phyloP scores from a whole-genome alignment of 2,797 vertebrate species.

The Sarcoramphus papa region DNA sequence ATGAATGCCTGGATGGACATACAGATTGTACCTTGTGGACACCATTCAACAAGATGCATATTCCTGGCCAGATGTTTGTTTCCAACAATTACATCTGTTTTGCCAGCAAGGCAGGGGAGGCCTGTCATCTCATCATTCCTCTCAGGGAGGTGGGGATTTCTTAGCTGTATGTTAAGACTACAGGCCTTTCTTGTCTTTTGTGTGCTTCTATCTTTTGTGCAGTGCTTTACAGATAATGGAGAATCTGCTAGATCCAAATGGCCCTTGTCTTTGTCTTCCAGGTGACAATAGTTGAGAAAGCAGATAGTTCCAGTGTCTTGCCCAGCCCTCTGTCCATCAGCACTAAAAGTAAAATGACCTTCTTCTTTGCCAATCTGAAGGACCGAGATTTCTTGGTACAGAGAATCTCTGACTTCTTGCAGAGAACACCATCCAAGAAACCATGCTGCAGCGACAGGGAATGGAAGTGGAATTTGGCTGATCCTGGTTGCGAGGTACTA shows the following conservation, averaged over 20 bases:
- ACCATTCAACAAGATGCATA: constrained; percentile 93
- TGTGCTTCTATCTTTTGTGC: background rate
- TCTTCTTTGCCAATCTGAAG: constrained; percentile 96
- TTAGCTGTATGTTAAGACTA: background rate
- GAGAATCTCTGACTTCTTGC: constrained; percentile 95
- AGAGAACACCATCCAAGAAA: constrained; percentile 85
- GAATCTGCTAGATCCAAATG: background rate
- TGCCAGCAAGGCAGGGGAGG: constrained; percentile 89
- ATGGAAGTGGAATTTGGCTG: constrained; percentile 65
- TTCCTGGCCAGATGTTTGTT: constrained; percentile 94
- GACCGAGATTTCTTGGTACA: constrained; percentile 96
- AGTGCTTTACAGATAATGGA: background rate
- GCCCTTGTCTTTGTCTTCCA: constrained; percentile 57
- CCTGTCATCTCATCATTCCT: constrained; percentile 94
- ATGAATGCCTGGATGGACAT: constrained; percentile 93
- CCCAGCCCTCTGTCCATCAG: constrained; percentile 97
- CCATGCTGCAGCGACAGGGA: background rate
- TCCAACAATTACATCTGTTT: constrained; percentile 98
- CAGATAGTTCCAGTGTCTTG: constrained; percentile 91
- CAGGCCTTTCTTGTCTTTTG: background rate
- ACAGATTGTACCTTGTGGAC: constrained; percentile 96
- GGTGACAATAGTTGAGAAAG: constrained; percentile 97
- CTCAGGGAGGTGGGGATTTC: constrained; percentile 84
- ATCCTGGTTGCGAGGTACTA: constrained; percentile 42
- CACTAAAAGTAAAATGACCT: constrained; percentile 97